phyloP scores from a whole-genome alignment of 2,797 vertebrate genomes.

The Champsocephalus gunnari region DNA sequence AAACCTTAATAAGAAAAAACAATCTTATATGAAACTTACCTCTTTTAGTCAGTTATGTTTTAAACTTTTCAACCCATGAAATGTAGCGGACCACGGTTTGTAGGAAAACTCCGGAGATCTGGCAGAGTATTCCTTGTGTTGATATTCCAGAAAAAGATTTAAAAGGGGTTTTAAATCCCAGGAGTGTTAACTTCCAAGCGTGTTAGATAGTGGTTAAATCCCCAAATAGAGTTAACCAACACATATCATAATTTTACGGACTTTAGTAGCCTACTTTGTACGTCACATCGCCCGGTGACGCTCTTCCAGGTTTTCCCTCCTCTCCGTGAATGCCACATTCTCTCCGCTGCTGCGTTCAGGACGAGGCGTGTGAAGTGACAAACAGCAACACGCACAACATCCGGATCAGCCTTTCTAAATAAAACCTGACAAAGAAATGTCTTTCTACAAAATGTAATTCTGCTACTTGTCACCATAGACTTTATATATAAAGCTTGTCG shows the following conservation, averaged over 20 bases:
- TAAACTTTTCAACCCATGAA: no score
- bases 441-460: no score
- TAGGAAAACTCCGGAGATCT: no score
- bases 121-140: neutral
- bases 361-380: slow-evolving; percentile 21
- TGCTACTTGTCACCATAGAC: neutral
- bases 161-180: neutral
- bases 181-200: accelerated
- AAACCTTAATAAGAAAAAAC: no score
- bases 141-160: slow-evolving; percentile 21
- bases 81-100: no score
- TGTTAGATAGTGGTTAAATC: accelerated
- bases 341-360: slow-evolving; percentile 37
- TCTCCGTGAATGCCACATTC: slow-evolving; percentile 63
- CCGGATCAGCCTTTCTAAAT: slow-evolving; percentile 26
- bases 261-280: slow-evolving; percentile 9
- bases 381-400: neutral
- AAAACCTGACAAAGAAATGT: slow-evolving; percentile 1
- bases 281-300: neutral
- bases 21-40: no score
- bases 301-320: slow-evolving; percentile 42
- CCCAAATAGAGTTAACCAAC: neutral
- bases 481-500: neutral
- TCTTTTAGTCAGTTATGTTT: no score
- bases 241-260: neutral